phyloP scores from a whole-genome alignment of 2,888 invertebrate genomes.

The Neuroscelio doddi region DNA sequence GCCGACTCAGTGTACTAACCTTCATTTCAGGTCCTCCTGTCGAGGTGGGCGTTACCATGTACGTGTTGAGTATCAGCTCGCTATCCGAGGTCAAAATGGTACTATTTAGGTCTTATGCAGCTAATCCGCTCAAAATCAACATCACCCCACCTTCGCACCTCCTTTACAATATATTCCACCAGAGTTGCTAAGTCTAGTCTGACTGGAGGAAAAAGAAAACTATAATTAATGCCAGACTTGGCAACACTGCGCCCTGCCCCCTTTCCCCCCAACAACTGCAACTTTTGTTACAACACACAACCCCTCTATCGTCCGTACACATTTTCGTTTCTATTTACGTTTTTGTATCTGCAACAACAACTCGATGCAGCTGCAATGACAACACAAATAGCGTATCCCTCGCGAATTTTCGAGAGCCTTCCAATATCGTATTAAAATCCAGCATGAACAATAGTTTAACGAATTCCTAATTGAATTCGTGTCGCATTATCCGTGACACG shows the following conservation, averaged over 20 bases:
- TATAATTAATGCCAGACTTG: neutral
- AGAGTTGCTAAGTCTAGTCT: neutral
- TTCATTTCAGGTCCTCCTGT: constrained; percentile 82
- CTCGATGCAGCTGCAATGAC: too few species aligned
- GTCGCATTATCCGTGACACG: constrained; percentile 32
- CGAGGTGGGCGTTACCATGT: constrained; percentile 87
- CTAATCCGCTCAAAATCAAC: constrained; percentile 59
- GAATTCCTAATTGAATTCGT: too few species aligned
- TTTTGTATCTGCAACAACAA: too few species aligned
- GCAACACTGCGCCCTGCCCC: neutral
- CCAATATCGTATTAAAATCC: too few species aligned
- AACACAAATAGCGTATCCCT: too few species aligned
- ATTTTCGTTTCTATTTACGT: too few species aligned
- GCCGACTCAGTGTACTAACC: constrained; percentile 71
- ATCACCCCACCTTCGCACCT: constrained; percentile 16
- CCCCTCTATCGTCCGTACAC: too few species aligned
- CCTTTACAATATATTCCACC: neutral
- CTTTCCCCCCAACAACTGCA: too few species aligned
- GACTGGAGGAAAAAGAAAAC: too few species aligned
- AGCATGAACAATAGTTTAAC: too few species aligned
- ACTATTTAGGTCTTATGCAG: constrained; percentile 72
- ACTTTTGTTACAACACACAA: too few species aligned
- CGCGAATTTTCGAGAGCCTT: too few species aligned
- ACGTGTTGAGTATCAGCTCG: constrained; percentile 87
- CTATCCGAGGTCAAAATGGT: constrained; percentile 90